These are phyloP conservation scores for Diplogasteroides magnus DNA, from an alignment of 1,140 invertebrate genomes.

Conservation along the genomic window DNA sequence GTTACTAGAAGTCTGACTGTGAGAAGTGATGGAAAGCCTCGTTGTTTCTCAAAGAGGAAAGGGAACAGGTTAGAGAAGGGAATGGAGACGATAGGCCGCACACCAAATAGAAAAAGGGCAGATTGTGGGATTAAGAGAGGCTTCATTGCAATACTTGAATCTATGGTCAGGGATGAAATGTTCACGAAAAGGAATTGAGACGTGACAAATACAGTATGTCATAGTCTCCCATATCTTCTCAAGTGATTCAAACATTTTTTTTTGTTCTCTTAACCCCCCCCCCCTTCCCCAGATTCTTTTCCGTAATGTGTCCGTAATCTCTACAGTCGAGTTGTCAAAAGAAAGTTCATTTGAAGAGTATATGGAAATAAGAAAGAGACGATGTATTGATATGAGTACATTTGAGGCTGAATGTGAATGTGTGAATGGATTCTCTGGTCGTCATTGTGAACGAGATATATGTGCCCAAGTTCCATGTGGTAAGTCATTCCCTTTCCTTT, in stretches of 20 bases:
- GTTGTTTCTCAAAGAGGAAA: conserved; percentile 29
- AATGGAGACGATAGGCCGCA: conserved; percentile 18
- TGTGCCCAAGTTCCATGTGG: conserved; percentile 30
- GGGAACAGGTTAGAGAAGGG: conserved; percentile 38
- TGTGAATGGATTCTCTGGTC: conserved; percentile 32
- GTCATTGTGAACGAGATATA: conserved; percentile 33
- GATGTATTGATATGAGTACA: not conserved
- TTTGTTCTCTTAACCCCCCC: too few relatives aligned
- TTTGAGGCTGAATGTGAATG: conserved; percentile 36
- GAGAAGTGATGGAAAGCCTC: conserved; percentile 17
- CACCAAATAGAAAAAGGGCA: not conserved
- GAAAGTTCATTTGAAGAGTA: too few relatives aligned
- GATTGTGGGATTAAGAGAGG: not conserved
- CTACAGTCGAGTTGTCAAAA: too few relatives aligned
- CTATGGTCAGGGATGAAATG: not conserved
- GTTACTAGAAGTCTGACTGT: too few relatives aligned
- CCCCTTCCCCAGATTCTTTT: too few relatives aligned
- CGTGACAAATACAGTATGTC: too few relatives aligned
- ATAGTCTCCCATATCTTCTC: too few relatives aligned
- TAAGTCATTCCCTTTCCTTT: too few relatives aligned
- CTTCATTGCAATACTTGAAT: not conserved
- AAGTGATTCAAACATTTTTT: too few relatives aligned
- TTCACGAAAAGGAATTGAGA: too few relatives aligned
- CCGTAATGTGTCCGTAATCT: too few relatives aligned
- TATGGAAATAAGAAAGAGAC: too few relatives aligned